Base-by-base conservation (phyloP, 2,888 invertebrate species). In the Drosophila neotestacea region DNA sequence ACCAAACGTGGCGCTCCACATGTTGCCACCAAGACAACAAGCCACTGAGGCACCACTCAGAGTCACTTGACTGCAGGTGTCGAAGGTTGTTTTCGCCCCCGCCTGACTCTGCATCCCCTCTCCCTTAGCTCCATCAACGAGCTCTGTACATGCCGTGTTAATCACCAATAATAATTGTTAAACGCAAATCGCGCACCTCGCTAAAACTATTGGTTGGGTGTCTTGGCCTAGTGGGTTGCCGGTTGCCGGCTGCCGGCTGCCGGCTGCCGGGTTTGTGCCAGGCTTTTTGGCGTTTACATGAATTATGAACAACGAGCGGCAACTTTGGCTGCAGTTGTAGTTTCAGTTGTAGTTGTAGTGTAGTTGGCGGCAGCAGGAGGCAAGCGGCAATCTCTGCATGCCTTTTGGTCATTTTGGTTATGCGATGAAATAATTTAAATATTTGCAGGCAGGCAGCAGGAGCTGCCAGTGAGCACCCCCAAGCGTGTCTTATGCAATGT, bases 141-240 rank as follows among this genome's bases (percentile, higher is more conserved):
- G 50, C 81, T 77, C 69, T 79, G 84, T 84, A 80, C 86, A 88
- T 85, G 85, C 86, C 85, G 88, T 85, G 85, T 85, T 85, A 85
- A 88, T 85, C 85, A 86, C 86, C 85, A 85, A 85, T 88, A 88
- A 88, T 86, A 85, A 85, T 85, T 85, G 88, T 85, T 85, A 85
- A 85, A 86, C 88, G 85, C 88, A 85, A 83, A 84, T 81, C 85
- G 84, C 81, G 78, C 68, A 54, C 62, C 66, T 59, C 55, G 64
- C 6, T 34, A 44, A 42, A 22, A 56, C 62, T 56, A 59, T 62
- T 50, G 55, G 62, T 62, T 63, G 54, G 66, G 59, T 52, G 62
- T 50, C 50, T 50, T 27, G 36, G 22, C 7, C 36, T 50, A 38
- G 11, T n/a, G 41, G 47, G 16, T 22, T 51, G 51, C 44, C 48